Evolutionary conservation across 2,113 vertebrate species (phyloP).

Genomic region (Regulus satrapa): DNA sequence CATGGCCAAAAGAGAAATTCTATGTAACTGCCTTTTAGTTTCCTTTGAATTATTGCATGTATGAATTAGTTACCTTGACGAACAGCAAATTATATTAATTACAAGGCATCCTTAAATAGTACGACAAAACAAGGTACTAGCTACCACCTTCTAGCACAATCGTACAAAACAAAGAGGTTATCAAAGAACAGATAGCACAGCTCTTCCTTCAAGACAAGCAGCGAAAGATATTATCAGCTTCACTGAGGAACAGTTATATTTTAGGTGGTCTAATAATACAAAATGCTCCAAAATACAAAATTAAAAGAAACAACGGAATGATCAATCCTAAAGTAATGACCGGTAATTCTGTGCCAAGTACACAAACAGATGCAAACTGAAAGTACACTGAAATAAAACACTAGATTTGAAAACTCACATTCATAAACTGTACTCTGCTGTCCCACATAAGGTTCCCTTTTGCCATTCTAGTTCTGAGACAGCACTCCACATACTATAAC

Average conservation of each 20-base stretch:
- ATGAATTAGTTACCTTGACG: background rate
- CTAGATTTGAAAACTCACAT: background rate
- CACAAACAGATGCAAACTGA: background rate
- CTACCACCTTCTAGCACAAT: background rate
- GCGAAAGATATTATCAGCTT: background rate
- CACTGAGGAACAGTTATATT: background rate
- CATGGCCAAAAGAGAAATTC: background rate
- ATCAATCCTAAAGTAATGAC: background rate
- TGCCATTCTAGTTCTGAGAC: background rate
- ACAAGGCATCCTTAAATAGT: background rate
- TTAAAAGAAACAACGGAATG: background rate
- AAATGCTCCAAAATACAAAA: background rate
- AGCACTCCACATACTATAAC: background rate
- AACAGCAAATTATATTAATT: background rate
- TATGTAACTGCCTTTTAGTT: background rate
- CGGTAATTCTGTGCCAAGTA: background rate
- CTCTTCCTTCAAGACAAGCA: background rate
- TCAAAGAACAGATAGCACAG: background rate
- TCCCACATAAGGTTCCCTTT: background rate
- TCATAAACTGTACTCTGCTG: background rate
- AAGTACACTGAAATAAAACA: background rate
- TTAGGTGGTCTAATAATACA: background rate
- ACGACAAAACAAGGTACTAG: background rate
- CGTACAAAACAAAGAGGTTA: background rate
- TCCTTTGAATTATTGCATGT: background rate